These are phyloP conservation scores for Toxotes lorentzi DNA, from an alignment of 2,797 vertebrate genomes.

Conservation along the genomic window DNA sequence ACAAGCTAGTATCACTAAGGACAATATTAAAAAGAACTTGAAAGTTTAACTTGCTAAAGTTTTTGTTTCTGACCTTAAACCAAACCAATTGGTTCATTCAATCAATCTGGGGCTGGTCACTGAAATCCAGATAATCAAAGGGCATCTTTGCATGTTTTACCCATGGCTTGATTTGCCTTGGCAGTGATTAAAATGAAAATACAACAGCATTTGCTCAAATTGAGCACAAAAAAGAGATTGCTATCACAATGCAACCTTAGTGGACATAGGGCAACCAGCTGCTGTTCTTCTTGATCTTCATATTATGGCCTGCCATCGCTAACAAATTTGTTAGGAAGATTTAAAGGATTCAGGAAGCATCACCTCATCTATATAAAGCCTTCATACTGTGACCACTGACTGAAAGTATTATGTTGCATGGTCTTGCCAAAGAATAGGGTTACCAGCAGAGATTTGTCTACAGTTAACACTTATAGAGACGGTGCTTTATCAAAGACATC, in stretches of 20 bases:
- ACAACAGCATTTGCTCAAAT: not conserved
- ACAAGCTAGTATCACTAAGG: slow-evolving; percentile 43
- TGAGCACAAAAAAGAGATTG: not conserved
- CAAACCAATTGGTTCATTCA: not conserved
- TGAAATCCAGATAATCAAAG: not conserved
- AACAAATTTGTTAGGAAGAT: not conserved
- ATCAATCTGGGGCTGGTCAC: not conserved
- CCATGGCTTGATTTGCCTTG: not conserved
- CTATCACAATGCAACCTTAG: not conserved
- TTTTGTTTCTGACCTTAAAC: not conserved
- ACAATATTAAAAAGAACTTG: slow-evolving; percentile 28
- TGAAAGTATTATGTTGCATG: not conserved
- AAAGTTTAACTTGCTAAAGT: slow-evolving; percentile 13
- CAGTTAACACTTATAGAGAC: not conserved
- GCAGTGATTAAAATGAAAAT: not conserved
- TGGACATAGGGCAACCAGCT: not conserved
- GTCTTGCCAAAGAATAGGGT: not conserved
- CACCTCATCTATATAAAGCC: not conserved
- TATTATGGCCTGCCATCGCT: not conserved
- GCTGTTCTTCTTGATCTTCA: not conserved
- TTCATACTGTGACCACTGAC: not conserved
- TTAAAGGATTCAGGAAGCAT: not conserved
- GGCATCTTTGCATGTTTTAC: not conserved
- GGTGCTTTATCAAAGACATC: not conserved
- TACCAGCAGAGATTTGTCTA: not conserved